Evolutionary conservation across 2,888 invertebrate species (phyloP).

Genomic region (Synanthedon tipuliformis): DNA sequence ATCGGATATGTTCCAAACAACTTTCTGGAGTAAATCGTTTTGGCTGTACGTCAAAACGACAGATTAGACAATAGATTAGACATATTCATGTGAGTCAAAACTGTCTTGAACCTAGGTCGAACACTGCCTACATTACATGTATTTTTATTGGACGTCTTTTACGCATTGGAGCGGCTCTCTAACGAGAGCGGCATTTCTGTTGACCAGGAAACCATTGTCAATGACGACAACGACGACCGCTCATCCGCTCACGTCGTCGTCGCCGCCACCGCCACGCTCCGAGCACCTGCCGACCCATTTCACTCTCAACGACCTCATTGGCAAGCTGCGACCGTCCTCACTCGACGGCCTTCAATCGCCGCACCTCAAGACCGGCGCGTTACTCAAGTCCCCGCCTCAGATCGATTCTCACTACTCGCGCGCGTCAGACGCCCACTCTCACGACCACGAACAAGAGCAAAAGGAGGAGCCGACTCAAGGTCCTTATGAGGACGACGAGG

Average conservation of each 20-base stretch:
- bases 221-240: conserved; percentile 71
- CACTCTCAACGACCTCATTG: conserved; percentile 68
- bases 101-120: too few relatives aligned
- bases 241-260: conserved; percentile 66
- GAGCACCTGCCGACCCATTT: conserved; percentile 66
- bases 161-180: conserved; percentile 29
- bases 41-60: too few relatives aligned
- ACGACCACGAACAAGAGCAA: conserved; percentile 44
- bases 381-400: conserved; percentile 67
- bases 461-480: conserved; percentile 71
- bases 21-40: too few relatives aligned
- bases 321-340: conserved; percentile 64
- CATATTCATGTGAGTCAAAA: too few relatives aligned
- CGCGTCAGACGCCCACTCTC: conserved; percentile 54
- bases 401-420: conserved; percentile 72
- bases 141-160: too few relatives aligned
- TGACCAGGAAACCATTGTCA: conserved; percentile 65
- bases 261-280: conserved; percentile 66
- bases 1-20: too few relatives aligned
- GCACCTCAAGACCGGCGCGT: conserved; percentile 55
- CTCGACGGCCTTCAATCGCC: conserved; percentile 63
- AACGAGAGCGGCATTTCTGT: conserved; percentile 42
- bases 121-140: too few relatives aligned
- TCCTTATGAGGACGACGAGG: conserved; percentile 71
- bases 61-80: too few relatives aligned